Conservation (phyloP, 2,113 vertebrate genomes). For the sheep (Ovis aries) region ARS-UI_Ramb_v3.0 NC_056055.1:108912001-108912500, state of each 20-base stretch:
- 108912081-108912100: neutral
- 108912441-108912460: constrained; percentile 75
- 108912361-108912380: constrained; percentile 69
- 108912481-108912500: constrained; percentile 25
- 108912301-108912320: constrained; percentile 65
- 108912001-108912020: neutral
- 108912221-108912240: constrained; percentile 44
- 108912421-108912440: constrained; percentile 74
- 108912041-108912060: neutral
- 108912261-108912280: constrained; percentile 52
- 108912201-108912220: neutral
- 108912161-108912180: constrained; percentile 39
- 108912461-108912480: constrained; percentile 69
- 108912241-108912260: constrained; percentile 14
- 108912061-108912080: neutral
- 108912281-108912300: constrained; percentile 72
- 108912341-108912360: constrained; percentile 79
- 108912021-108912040: neutral
- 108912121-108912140: neutral
- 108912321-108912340: constrained; percentile 71
- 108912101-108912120: neutral
- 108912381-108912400: constrained; percentile 72
- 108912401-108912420: constrained; percentile 68
- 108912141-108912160: neutral
- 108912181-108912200: constrained; percentile 22